These are phyloP conservation scores for Pseudochirops cupreus DNA, from an alignment of 2,797 vertebrate species.

Conservation along the genomic window DNA sequence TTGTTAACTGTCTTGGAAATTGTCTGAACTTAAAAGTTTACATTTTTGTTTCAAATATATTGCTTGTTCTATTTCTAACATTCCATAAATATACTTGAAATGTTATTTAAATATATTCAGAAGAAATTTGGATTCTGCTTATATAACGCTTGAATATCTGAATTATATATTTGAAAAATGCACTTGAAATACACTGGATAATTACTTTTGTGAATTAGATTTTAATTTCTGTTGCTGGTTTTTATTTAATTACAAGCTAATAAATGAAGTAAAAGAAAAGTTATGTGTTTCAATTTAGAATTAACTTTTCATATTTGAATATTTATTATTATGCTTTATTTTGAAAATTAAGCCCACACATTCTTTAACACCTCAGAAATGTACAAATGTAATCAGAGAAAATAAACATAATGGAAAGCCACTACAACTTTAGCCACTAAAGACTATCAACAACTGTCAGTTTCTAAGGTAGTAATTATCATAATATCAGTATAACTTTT, in stretches of 20 bases:
- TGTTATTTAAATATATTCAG: constrained; percentile 98
- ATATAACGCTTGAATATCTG: constrained; percentile 94
- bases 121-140: constrained; percentile 93
- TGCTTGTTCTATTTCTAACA: constrained; percentile 96
- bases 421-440: constrained; percentile 56
- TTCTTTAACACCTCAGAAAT: constrained; percentile 63
- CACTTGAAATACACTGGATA: constrained; percentile 99
- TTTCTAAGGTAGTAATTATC: constrained; percentile 36
- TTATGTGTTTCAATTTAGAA: constrained; percentile 89
- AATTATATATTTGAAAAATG: constrained; percentile 99
- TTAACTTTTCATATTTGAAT: constrained; percentile 78
- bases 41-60: constrained; percentile 95
- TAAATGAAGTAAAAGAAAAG: constrained; percentile 94
- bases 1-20: constrained; percentile 92
- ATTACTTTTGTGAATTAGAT: constrained; percentile 98
- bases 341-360: constrained; percentile 48
- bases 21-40: constrained; percentile 96
- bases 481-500: constrained; percentile 60
- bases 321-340: constrained; percentile 47
- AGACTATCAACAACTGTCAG: constrained; percentile 68
- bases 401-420: constrained; percentile 24
- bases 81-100: constrained; percentile 99
- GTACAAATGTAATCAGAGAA: constrained; percentile 64
- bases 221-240: constrained; percentile 96
- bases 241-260: constrained; percentile 99